These are phyloP conservation scores for Istiophorus platypterus DNA, from an alignment of 2,113 vertebrate genomes.

Conservation along the genomic window DNA sequence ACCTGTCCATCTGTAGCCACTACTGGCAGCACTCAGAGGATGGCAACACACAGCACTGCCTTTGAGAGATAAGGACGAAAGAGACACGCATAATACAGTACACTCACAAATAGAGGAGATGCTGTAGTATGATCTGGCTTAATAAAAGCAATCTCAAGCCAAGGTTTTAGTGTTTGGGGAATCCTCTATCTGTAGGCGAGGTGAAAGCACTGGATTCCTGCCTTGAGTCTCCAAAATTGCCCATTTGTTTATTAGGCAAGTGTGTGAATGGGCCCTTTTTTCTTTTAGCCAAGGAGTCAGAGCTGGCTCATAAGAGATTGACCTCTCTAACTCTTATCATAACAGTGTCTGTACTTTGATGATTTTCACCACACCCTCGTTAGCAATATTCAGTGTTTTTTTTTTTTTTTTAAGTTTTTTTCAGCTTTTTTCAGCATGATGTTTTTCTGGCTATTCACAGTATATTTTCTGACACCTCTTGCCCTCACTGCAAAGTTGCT, in stretches of 20 bases:
- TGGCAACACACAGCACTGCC: constrained; percentile 64
- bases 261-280: constrained; percentile 36
- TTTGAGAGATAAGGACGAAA: constrained; percentile 65
- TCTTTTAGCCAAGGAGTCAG: constrained; percentile 39
- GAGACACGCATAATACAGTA: constrained; percentile 62
- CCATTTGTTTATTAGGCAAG: background rate
- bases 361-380: constrained; percentile 31
- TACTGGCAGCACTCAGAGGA: constrained; percentile 76
- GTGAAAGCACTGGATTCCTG: constrained; percentile 21
- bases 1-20: constrained; percentile 86
- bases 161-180: constrained; percentile 60
- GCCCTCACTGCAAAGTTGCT: constrained; percentile 39
- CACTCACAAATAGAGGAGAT: constrained; percentile 59
- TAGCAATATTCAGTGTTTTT: constrained; percentile 19
- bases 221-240: constrained; percentile 7
- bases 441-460: constrained; percentile 51
- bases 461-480: constrained; percentile 70
- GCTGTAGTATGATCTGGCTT: constrained; percentile 38
- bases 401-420: constrained; percentile 30
- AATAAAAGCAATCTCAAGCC: constrained; percentile 43
- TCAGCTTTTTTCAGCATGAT: background rate
- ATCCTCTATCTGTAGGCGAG: constrained; percentile 39
- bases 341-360: constrained; percentile 28
- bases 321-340: constrained; percentile 26
- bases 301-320: background rate